Conservation (phyloP, 2,888 invertebrate species). For the Ophion slaviceki region DNA sequence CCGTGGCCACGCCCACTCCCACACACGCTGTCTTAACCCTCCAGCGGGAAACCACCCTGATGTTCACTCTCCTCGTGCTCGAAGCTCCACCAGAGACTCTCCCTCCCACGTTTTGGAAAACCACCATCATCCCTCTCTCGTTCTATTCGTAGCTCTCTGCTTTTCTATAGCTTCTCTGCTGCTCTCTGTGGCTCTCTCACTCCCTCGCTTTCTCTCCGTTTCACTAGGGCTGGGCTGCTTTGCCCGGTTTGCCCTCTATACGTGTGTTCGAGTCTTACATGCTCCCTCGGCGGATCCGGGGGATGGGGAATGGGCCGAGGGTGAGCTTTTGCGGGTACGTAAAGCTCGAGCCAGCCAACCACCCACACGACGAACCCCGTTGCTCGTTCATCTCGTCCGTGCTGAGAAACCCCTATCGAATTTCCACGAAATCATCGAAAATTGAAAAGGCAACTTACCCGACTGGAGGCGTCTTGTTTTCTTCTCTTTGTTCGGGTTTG, state of each 20-base stretch:
- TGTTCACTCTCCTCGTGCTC: constrained; percentile 63
- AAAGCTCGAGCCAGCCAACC: constrained; percentile 48
- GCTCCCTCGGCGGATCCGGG: constrained; percentile 53
- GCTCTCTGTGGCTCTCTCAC: constrained; percentile 47
- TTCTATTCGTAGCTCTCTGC: constrained; percentile 45
- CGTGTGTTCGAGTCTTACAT: constrained; percentile 51
- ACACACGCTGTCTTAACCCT: constrained; percentile 83
- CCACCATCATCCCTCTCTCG: constrained; percentile 67
- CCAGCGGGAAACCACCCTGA: constrained; percentile 73
- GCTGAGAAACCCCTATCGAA: constrained; percentile 79
- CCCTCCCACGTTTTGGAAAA: constrained; percentile 63
- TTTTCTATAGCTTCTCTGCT: constrained; percentile 48
- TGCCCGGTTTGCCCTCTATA: constrained; percentile 51
- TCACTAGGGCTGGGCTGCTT: constrained; percentile 55
- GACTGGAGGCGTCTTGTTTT: constrained; percentile 12
- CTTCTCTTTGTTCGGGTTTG: constrained; percentile 4
- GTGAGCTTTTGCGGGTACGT: constrained; percentile 62
- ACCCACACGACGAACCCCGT: constrained; percentile 15
- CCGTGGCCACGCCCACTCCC: constrained; percentile 83
- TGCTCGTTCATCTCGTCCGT: constrained; percentile 18
- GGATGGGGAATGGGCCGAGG: constrained; percentile 56
- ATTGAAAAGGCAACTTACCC: constrained; percentile 78
- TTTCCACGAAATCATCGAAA: constrained; percentile 83
- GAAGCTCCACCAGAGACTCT: constrained; percentile 63
- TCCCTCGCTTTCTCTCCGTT: constrained; percentile 55